These are phyloP conservation scores for Sinella curviseta DNA, from an alignment of 1,140 invertebrate species.

Conservation along the genomic window DNA sequence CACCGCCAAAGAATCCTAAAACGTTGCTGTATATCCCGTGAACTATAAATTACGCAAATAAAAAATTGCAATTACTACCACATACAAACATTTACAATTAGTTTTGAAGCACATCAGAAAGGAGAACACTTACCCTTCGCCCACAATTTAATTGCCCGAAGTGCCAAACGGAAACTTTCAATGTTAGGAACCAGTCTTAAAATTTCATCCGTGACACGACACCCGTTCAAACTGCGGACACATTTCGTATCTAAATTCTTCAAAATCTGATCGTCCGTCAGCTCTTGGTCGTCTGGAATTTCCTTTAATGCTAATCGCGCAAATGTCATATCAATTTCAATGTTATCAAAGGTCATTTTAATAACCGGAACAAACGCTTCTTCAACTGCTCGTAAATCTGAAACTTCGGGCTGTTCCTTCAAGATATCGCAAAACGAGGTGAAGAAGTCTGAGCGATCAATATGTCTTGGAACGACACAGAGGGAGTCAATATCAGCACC, in stretches of 20 bases:
- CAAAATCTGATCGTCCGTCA: conserved; percentile 85
- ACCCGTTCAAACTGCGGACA: conserved; percentile 95
- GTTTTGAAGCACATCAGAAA: background rate
- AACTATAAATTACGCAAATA: conserved; percentile 58
- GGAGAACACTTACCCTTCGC: conserved; percentile 81
- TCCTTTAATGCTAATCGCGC: conserved; percentile 89
- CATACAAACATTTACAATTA: conserved; percentile 29
- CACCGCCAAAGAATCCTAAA: conserved; percentile 95
- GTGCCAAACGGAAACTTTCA: conserved; percentile 87
- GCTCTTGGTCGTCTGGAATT: conserved; percentile 79
- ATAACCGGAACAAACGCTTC: conserved; percentile 99
- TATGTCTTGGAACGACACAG: conserved; percentile 94
- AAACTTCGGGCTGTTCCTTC: conserved; percentile 82
- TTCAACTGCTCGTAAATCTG: conserved; percentile 83
- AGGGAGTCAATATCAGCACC: conserved; percentile 99
- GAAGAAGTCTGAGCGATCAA: conserved; percentile 93
- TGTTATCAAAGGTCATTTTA: conserved; percentile 98
- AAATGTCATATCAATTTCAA: conserved; percentile 98
- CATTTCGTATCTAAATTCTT: conserved; percentile 96
- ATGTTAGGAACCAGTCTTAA: conserved; percentile 91
- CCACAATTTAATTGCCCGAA: conserved; percentile 97
- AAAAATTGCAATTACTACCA: conserved; percentile 28
- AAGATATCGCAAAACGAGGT: conserved; percentile 88
- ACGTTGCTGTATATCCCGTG: conserved; percentile 98
- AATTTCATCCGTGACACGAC: conserved; percentile 97